These are phyloP conservation scores for Buceros bicornis DNA, from an alignment of 2,797 vertebrate species.

Conservation along the genomic window DNA sequence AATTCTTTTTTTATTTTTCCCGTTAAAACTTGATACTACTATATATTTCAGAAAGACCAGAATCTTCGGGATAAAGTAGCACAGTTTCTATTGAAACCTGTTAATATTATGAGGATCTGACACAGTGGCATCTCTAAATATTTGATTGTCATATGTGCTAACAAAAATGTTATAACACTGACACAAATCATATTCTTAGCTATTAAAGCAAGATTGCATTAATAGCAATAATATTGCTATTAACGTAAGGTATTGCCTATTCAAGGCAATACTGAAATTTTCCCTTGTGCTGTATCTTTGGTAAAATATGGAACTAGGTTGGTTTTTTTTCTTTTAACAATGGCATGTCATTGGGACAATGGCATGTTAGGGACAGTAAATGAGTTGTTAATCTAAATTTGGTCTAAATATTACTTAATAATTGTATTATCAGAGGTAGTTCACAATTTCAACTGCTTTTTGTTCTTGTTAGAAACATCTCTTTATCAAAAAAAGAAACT, in stretches of 20 bases:
- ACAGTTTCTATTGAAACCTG: background rate
- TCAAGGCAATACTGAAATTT: background rate
- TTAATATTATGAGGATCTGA: background rate
- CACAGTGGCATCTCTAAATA: background rate
- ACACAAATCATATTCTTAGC: background rate
- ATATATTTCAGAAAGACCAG: background rate
- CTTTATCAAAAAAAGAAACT: background rate
- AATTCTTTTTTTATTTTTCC: background rate
- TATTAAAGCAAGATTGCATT: background rate
- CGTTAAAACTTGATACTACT: background rate
- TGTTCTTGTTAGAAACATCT: background rate
- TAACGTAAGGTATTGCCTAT: background rate
- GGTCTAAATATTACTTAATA: background rate
- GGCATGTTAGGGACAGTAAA: background rate
- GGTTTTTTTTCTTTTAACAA: background rate
- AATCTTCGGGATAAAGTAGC: background rate
- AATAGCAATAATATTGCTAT: background rate
- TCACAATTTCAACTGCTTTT: background rate
- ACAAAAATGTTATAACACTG: background rate
- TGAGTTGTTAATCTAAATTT: background rate
- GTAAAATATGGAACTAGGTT: background rate
- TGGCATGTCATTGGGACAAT: no score
- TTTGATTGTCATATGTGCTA: background rate
- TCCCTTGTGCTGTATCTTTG: background rate
- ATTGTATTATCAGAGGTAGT: background rate